These are phyloP conservation scores for Caiman crocodilus DNA, from an alignment of 2,797 vertebrate species.

Conservation along the genomic window DNA sequence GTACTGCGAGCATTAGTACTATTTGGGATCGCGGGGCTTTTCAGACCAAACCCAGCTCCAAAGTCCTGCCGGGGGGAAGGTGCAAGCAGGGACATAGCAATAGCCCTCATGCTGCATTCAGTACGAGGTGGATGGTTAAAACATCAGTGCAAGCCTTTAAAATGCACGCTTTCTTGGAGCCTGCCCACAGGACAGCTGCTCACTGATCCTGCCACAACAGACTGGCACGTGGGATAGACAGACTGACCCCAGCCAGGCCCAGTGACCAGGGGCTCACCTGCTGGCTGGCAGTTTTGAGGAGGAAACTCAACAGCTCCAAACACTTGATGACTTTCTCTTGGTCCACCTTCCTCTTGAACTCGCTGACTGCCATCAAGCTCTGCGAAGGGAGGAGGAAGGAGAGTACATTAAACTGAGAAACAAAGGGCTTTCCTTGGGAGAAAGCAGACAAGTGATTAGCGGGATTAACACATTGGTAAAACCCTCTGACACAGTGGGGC, in stretches of 20 bases:
- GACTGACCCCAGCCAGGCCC: not conserved
- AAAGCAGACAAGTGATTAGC: not conserved
- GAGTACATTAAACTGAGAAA: not conserved
- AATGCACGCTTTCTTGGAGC: not conserved
- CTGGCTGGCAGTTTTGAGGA: conserved; percentile 80
- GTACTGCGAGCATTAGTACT: not conserved
- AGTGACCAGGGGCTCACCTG: conserved; percentile 80
- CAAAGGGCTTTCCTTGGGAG: not conserved
- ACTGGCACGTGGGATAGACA: too few relatives aligned
- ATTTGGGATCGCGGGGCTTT: not conserved
- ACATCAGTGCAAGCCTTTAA: not conserved
- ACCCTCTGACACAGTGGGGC: not conserved
- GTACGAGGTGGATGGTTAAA: not conserved
- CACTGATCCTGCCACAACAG: not conserved
- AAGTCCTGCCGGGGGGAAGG: not conserved
- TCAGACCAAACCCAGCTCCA: not conserved
- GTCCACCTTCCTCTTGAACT: conserved; percentile 80
- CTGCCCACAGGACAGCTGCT: not conserved
- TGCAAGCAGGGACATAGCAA: not conserved
- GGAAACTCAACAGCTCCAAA: conserved; percentile 86
- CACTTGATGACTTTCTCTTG: conserved; percentile 85
- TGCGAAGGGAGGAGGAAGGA: conserved; percentile 38
- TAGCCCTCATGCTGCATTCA: not conserved
- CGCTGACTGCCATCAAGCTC: conserved; percentile 68
- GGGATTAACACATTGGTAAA: not conserved